Conservation (phyloP, 2,888 invertebrate species). For the Agriopis leucophaearia region DNA sequence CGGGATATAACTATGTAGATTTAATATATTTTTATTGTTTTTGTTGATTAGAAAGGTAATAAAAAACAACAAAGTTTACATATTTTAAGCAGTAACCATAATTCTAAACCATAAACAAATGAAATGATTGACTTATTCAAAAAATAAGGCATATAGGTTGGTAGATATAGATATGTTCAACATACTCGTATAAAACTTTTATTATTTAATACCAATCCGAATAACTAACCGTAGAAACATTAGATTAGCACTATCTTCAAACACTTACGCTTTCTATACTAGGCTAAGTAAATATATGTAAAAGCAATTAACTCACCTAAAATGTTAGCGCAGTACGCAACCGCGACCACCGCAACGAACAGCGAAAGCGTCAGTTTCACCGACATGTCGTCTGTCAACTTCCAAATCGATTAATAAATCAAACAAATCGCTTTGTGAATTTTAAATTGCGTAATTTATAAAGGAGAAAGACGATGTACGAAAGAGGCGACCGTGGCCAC, state of each 20-base stretch:
- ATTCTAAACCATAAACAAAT: no score
- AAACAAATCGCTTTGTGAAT: constrained; percentile 56
- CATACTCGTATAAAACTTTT: no score
- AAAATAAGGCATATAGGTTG: neutral
- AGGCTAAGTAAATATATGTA: constrained; percentile 23
- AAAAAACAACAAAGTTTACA: no score
- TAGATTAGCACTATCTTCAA: constrained; percentile 4
- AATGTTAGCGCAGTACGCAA: constrained; percentile 72
- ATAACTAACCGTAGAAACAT: constrained; percentile 9
- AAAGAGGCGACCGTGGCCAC: constrained; percentile 75
- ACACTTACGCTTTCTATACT: constrained; percentile 1
- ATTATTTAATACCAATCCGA: neutral
- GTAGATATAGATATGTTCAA: neutral
- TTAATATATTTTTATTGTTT: no score
- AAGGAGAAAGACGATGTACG: constrained; percentile 54
- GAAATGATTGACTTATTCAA: no score
- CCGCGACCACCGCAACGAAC: constrained; percentile 62
- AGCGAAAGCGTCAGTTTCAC: constrained; percentile 73
- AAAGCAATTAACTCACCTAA: constrained; percentile 75
- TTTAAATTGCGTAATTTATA: constrained; percentile 61
- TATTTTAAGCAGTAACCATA: no score
- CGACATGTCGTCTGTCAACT: constrained; percentile 68
- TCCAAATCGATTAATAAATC: constrained; percentile 44
- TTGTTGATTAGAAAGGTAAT: no score
- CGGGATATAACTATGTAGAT: no score